Percentiles rank a stretch among this genome's conserved stretches.
phyloP scores from a whole-genome alignment of 2,797 vertebrate species.

The Triplophysa yarkandensis region DNA sequence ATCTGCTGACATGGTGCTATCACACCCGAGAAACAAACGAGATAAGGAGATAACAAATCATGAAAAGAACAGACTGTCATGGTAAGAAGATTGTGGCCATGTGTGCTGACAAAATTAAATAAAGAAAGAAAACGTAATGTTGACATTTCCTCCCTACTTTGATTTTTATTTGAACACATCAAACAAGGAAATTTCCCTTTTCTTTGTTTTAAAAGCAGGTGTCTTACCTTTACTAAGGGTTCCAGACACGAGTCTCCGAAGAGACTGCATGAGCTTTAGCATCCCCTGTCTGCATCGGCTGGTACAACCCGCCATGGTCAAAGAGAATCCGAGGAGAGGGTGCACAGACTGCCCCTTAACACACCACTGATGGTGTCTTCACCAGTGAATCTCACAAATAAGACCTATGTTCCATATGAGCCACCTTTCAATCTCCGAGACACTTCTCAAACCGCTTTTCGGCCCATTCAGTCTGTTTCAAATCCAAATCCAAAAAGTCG shows the following conservation, averaged over 20 bases:
- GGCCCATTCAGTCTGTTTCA: neutral
- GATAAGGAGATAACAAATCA: neutral
- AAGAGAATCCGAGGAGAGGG: slow-evolving; percentile 32
- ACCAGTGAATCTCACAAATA: slow-evolving; percentile 5
- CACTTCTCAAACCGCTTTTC: neutral
- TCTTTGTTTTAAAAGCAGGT: neutral
- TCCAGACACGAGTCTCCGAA: slow-evolving; percentile 77
- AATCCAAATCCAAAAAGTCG: slow-evolving; percentile 7
- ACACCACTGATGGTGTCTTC: neutral
- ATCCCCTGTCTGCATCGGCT: slow-evolving; percentile 77
- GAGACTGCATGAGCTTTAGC: slow-evolving; percentile 77
- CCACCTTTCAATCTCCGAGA: slow-evolving; percentile 1
- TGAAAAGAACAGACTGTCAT: neutral
- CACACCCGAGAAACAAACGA: neutral
- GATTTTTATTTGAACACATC: too few species aligned
- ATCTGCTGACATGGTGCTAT: slow-evolving; percentile 44
- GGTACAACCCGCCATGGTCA: slow-evolving; percentile 77
- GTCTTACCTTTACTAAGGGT: slow-evolving; percentile 78
- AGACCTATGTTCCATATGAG: slow-evolving; percentile 21
- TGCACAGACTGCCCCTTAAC: slow-evolving; percentile 15
- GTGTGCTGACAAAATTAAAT: too few species aligned
- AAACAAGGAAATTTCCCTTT: neutral
- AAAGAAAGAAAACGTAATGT: too few species aligned
- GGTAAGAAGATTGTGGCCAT: too few species aligned
- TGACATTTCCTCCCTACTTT: too few species aligned